Conservation (phyloP, 2,797 vertebrate genomes). For the Bradypodion ventrale region DNA sequence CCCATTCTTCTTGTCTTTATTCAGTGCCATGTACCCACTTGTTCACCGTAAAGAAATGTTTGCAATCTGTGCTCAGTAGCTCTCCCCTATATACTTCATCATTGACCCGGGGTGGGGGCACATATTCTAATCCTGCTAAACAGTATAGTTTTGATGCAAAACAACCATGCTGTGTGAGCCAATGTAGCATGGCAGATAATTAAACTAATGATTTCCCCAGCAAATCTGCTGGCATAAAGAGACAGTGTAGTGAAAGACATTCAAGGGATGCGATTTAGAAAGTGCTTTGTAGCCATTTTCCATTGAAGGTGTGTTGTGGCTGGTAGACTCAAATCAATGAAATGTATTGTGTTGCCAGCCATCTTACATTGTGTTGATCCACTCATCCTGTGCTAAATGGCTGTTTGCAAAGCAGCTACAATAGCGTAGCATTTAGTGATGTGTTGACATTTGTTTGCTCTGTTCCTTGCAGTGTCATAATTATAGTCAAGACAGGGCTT, state of each 20-base stretch:
- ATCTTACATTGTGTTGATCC: rapidly evolving
- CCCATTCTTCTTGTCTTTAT: not conserved
- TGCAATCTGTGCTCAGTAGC: conserved; percentile 44
- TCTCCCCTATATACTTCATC: conserved; percentile 46
- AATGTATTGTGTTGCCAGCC: not conserved
- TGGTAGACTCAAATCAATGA: not conserved
- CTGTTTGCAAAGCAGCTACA: not conserved
- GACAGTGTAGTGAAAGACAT: not conserved
- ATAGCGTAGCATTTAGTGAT: rapidly evolving
- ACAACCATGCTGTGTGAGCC: not conserved
- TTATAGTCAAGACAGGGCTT: not conserved
- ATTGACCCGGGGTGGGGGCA: conserved; percentile 37
- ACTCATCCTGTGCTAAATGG: not conserved
- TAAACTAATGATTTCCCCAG: not conserved
- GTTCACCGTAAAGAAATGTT: conserved; percentile 38
- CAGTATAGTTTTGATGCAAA: not conserved
- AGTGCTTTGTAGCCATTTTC: conserved; percentile 17
- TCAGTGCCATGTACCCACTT: conserved; percentile 48
- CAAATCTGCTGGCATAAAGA: not conserved
- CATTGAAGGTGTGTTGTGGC: not conserved
- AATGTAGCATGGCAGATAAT: conserved; percentile 20
- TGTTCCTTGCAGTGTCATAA: not conserved
- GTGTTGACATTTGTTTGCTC: not conserved
- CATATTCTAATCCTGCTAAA: conserved; percentile 20
- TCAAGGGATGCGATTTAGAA: not conserved